Percentiles rank a stretch among this genome's conserved stretches.
Conservation (phyloP, 2,797 vertebrate genomes). For the Dendrocincla fuliginosa region DNA sequence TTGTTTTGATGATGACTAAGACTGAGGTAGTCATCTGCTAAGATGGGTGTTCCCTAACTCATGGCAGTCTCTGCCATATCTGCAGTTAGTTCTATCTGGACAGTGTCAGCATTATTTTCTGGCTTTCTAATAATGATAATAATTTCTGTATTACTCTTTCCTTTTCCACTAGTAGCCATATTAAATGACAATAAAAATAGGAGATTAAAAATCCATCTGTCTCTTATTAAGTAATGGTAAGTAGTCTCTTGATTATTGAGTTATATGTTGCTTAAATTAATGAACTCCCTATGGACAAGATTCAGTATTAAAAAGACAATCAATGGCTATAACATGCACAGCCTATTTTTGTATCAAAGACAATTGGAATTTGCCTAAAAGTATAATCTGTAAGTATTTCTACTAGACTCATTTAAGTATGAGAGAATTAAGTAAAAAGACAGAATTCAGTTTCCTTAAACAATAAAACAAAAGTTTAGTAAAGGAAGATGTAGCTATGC, state of each 20-base stretch:
- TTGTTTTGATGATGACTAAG: background rate
- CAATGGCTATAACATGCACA: background rate
- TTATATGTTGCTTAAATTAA: background rate
- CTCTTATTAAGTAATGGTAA: background rate
- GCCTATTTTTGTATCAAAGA: background rate
- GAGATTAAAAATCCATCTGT: background rate
- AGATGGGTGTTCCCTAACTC: background rate
- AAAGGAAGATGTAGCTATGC: background rate
- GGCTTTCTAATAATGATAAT: background rate
- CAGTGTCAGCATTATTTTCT: background rate
- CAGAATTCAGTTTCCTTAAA: background rate
- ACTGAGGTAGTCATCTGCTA: background rate
- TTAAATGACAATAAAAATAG: background rate
- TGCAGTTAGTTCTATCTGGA: background rate
- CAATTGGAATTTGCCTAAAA: background rate
- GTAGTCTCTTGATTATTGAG: background rate
- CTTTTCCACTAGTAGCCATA: background rate
- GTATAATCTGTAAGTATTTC: background rate
- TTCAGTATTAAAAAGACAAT: background rate
- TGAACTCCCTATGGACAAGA: background rate
- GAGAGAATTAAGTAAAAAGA: background rate
- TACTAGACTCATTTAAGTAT: background rate
- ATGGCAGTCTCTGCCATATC: background rate
- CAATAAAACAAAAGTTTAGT: background rate
- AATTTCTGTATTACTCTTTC: background rate